phyloP scores from a whole-genome alignment of 2,113 vertebrate genomes.

The Rafetus swinhoei region DNA sequence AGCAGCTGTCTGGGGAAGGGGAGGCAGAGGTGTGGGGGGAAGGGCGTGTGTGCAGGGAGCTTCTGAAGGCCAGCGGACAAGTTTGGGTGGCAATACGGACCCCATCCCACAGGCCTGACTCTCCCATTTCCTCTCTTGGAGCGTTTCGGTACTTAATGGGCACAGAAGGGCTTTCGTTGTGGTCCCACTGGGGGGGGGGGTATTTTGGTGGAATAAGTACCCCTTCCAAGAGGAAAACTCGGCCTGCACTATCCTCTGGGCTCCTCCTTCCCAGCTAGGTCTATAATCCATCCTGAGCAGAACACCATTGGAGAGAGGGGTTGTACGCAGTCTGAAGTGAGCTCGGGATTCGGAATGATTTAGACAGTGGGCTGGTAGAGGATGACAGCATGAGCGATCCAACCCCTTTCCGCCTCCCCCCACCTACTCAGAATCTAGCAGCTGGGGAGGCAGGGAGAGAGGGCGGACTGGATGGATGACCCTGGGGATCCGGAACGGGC shows the following conservation, averaged over 20 bases:
- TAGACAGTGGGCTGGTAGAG: no score
- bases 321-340: background rate
- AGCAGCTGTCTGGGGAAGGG: background rate
- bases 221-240: background rate
- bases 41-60: background rate
- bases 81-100: background rate
- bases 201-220: background rate
- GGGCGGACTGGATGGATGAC: no score
- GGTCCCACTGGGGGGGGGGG: no score
- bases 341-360: no score
- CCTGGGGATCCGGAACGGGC: no score
- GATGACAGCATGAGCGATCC: no score
- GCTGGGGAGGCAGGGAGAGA: no score
- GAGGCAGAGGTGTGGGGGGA: rapidly evolving
- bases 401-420: no score
- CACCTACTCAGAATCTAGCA: no score
- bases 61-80: background rate
- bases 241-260: background rate
- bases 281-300: no score
- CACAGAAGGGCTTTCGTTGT: no score
- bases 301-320: background rate
- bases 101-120: background rate
- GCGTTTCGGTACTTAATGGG: no score
- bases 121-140: background rate
- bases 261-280: background rate